Evolutionary conservation across 2,797 vertebrate genomes (phyloP).

Genomic region (Protonibea diacanthus): DNA sequence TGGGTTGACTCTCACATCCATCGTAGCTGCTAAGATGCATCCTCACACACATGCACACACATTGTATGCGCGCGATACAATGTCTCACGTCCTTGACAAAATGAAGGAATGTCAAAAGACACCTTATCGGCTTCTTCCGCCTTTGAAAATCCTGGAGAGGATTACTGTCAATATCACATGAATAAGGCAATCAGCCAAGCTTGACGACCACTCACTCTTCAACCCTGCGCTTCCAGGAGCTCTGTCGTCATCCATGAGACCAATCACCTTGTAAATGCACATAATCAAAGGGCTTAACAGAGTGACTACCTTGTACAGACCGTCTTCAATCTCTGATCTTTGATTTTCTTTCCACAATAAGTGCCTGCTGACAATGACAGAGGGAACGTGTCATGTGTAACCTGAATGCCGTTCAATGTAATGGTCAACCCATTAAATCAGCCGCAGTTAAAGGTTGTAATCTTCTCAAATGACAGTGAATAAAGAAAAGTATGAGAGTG

Average conservation of each 20-base stretch:
- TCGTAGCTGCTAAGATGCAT: conserved; percentile 18
- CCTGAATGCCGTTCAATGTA: conserved; percentile 3
- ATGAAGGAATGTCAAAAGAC: conserved; percentile 36
- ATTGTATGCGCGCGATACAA: neutral
- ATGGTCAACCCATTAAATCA: neutral
- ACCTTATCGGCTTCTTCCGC: conserved; percentile 32
- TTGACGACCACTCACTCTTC: conserved; percentile 23
- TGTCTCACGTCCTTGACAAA: conserved; percentile 32
- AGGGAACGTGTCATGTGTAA: conserved; percentile 13
- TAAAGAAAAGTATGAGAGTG: conserved; percentile 4
- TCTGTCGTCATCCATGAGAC: conserved; percentile 13
- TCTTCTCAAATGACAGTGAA: conserved; percentile 25
- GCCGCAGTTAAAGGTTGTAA: neutral
- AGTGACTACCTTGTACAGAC: neutral
- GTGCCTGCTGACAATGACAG: neutral
- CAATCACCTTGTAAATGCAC: conserved; percentile 46
- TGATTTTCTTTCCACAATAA: conserved; percentile 13
- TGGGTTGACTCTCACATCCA: conserved; percentile 8
- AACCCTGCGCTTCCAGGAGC: neutral
- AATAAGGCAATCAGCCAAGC: conserved; percentile 48
- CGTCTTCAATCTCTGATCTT: conserved; percentile 5
- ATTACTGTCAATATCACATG: conserved; percentile 42
- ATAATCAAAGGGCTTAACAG: conserved; percentile 39
- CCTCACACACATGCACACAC: neutral
- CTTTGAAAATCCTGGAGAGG: conserved; percentile 38